Evolutionary conservation across 2,888 invertebrate genomes (phyloP).

Genomic region (Noctua fimbriata): DNA sequence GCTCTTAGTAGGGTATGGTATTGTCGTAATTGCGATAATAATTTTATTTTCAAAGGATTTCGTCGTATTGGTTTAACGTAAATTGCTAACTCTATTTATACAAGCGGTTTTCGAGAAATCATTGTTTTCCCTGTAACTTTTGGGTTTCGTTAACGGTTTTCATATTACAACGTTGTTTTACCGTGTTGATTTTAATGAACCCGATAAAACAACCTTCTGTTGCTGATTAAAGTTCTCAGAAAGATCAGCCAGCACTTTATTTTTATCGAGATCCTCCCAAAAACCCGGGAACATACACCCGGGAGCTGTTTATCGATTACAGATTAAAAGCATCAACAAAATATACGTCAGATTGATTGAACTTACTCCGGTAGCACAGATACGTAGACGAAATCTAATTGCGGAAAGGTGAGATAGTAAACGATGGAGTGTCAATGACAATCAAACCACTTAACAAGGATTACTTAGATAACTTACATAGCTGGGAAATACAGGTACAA

Average conservation of each 20-base stretch:
- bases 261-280: not conserved
- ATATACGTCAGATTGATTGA: not conserved
- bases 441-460: not conserved
- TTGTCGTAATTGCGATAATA: slow-evolving; percentile 18
- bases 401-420: not conserved
- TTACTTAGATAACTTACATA: not conserved
- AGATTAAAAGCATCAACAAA: not conserved
- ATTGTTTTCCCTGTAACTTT: not conserved
- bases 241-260: not conserved
- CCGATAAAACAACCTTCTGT: not conserved
- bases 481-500: not conserved
- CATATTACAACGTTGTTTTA: not conserved
- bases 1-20: slow-evolving; percentile 8
- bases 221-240: not conserved
- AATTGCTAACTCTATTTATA: not conserved
- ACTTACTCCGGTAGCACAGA: not conserved
- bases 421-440: too few species aligned
- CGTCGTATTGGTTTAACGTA: not conserved
- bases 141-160: not conserved
- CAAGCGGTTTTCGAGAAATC: not conserved
- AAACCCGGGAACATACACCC: not conserved
- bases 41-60: slow-evolving; percentile 21
- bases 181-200: not conserved
- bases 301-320: not conserved
- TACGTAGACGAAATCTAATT: not conserved